Evolutionary conservation across 2,797 vertebrate species (phyloP), one percentile per base, ranked within the genome.

Genomic region (Hoplostethus mediterraneus): DNA sequence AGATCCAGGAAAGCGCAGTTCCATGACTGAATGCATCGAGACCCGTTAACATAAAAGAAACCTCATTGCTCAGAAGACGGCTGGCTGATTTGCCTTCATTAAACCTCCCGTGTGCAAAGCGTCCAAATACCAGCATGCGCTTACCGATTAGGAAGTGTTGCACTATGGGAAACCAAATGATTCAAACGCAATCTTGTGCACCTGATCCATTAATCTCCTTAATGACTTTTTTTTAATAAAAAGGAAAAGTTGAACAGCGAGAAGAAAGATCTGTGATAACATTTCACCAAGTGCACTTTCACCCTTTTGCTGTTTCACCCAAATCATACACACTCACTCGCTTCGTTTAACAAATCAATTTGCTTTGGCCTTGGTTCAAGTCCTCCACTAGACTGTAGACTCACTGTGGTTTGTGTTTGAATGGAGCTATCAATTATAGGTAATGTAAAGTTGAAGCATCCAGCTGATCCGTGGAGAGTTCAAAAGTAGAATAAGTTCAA

Each of bases 151-250:
- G 40, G 40, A 44, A 12, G 52, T 55, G 72, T 70, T 58, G n/a
- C 48, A 33, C 17, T 56, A 10, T 44, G 42, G 12, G 42, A 44
- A 10, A 10, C 7, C 9, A 30, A 30, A 48, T 36, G 10, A n/a
- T 70, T 48, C n/a, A 80, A 77, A 63, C 61, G 42, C 31, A 59
- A 10, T 33, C 16, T 44, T 52, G 38, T 10, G 64, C 45, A 83
- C 42, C 65, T 67, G 36, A 67, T 66, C 56, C 65, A 5, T 58
- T 13, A 40, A 58, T 71, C 25, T 65, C 44, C 66, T 73, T 51
- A 67, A 48, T 59, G 51, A 47, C 40, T 67, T 33, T 5, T 5
- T 5, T 5, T 5, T 5, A 33, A 6, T 6, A 33, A 51, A 60
- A 63, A 67, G 61, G 21, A 45, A 69, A 55, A n/a, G 3, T 36